Percentiles rank a stretch among this genome's conserved stretches.
Evolutionary conservation across 92 coral and sea anemone genomes (phyloP).

Genomic region (Micromussa lordhowensis): DNA sequence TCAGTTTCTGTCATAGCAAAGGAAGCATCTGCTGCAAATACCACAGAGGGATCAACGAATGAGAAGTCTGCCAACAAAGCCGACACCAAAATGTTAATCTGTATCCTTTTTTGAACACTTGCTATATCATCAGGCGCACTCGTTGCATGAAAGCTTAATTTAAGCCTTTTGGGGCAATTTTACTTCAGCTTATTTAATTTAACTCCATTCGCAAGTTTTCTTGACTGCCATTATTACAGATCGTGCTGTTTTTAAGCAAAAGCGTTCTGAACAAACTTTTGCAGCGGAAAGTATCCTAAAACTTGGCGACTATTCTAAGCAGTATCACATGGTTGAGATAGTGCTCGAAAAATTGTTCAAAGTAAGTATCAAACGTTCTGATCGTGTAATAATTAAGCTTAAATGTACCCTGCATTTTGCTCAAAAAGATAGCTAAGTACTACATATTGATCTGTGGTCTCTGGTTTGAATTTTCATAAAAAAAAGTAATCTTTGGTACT

Average conservation of each 20-base stretch:
- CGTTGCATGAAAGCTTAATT: not conserved
- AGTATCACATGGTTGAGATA: slow-evolving; percentile 81
- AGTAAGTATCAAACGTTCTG: slow-evolving; percentile 48
- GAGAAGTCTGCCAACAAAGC: slow-evolving; percentile 8
- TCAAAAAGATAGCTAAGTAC: not conserved
- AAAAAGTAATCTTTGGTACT: too few species aligned
- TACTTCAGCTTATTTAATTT: not conserved
- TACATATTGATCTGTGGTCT: not conserved
- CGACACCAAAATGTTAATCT: slow-evolving; percentile 15
- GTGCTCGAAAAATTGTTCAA: slow-evolving; percentile 84
- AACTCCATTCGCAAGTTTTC: slow-evolving; percentile 8
- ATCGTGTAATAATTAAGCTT: not conserved
- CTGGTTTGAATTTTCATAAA: not conserved
- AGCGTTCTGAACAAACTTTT: slow-evolving; percentile 78
- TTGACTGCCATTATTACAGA: slow-evolving; percentile 62
- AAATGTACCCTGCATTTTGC: not conserved
- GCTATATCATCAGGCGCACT: not conserved
- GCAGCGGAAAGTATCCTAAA: slow-evolving; percentile 83
- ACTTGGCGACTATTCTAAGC: slow-evolving; percentile 79
- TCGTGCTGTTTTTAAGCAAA: slow-evolving; percentile 81
- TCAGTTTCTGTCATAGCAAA: slow-evolving; percentile 12
- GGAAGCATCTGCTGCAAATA: not conserved
- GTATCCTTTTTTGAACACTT: slow-evolving; percentile 40
- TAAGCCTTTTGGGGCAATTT: not conserved
- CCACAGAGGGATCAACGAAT: slow-evolving; percentile 8